phyloP scores from a whole-genome alignment of 2,797 vertebrate species.

The Tapera naevia region DNA sequence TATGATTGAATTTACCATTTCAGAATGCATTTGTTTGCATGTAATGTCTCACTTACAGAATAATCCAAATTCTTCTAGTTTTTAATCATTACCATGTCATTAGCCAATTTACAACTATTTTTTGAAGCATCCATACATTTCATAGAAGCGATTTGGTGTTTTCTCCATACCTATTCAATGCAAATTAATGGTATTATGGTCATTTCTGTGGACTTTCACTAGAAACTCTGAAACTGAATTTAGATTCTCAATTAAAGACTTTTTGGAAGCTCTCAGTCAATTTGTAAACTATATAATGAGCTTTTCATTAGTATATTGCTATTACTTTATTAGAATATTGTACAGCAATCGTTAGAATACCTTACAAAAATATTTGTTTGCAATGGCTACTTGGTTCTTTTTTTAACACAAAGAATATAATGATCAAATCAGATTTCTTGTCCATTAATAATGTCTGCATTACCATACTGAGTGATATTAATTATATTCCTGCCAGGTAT shows the following conservation, averaged over 20 bases:
- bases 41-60: background rate
- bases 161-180: background rate
- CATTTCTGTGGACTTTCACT: background rate
- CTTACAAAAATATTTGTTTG: background rate
- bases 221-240: background rate
- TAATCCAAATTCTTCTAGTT: background rate
- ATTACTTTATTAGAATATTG: background rate
- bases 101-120: background rate
- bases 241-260: background rate
- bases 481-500: background rate
- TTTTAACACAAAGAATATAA: background rate
- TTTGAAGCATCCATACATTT: background rate
- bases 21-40: background rate
- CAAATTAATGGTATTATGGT: background rate
- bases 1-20: conserved; percentile 4
- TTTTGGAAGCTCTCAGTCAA: background rate
- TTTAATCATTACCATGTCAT: background rate
- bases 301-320: background rate
- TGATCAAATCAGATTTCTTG: background rate
- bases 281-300: background rate
- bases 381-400: background rate
- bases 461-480: background rate
- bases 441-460: background rate
- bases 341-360: background rate
- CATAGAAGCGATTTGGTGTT: background rate